Evolutionary conservation across 1,140 invertebrate species (phyloP), one percentile per base, ranked within the genome.

Genomic region (Drosophila miranda): DNA sequence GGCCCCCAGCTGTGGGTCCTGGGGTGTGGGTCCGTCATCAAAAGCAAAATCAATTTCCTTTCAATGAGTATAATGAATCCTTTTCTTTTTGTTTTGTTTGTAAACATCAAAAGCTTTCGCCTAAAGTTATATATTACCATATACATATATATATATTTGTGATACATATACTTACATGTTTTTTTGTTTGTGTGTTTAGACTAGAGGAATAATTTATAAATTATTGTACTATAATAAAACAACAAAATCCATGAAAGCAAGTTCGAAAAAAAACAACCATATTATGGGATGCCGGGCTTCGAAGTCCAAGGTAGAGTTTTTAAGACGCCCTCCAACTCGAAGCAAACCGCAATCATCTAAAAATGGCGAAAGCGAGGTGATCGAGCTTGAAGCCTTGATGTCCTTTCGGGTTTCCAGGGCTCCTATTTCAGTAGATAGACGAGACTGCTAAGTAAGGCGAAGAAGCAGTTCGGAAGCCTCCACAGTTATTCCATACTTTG

Each of bases 131-230:
- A 51, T 63, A 57, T 51, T 54, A 49, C 50, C 30, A 66, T 43
- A n/a, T n/a, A n/a, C n/a, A 66, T 55, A 48, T 68, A 68, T 79
- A 75, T 57, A 62, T 82, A 82, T 82, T 80, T 80, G 78, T 80
- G 79, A 82, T 82, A 82, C 72, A 63, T 79, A 79, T 74, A 79
- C 64, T 61, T 75, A 79, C 53, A 62, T 67, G 51, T 55, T 63
- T 55, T 74, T 68, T 73, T 68, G 69, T 60, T 71, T 69, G 16
- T 45, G 45, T 14, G 14, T n/a, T 53, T 67, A 82, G 78, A 49
- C 44, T 78, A 83, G 60, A 69, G 38, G 49, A 64, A 51, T 82
- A 62, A 64, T 46, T 11, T 28, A 34, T 38, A 76, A 73, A 82
- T 83, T 78, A 78, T 78, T 82, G 74, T 82, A 82, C 23, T 54